Conservation (phyloP, 2,113 vertebrate species). For the Tretioscincus oriximinensis region DNA sequence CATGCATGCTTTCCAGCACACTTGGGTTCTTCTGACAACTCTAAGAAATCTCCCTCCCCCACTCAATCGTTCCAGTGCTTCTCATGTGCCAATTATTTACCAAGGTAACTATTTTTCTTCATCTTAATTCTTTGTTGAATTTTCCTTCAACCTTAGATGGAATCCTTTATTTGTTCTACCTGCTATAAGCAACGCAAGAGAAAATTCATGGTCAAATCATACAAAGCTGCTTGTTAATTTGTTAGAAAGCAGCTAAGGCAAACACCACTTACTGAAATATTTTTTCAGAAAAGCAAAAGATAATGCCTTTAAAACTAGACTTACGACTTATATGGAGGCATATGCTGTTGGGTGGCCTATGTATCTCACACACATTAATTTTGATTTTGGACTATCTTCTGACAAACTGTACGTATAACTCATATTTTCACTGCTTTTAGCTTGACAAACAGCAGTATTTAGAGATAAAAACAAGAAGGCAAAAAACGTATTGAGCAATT, state of each 20-base stretch:
- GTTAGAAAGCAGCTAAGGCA: conserved; percentile 4
- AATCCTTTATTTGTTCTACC: not conserved
- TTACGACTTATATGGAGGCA: too few relatives aligned
- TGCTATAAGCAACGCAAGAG: fast-evolving
- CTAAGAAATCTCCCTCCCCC: not conserved
- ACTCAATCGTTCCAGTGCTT: not conserved
- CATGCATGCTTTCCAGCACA: not conserved
- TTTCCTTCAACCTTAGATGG: fast-evolving
- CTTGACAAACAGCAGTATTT: not conserved
- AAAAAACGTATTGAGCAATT: not conserved
- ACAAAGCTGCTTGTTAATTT: not conserved
- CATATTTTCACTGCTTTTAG: not conserved
- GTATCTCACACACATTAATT: conserved; percentile 1
- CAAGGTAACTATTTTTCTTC: not conserved
- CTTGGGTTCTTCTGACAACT: not conserved
- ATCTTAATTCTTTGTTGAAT: not conserved
- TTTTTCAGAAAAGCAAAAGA: not conserved
- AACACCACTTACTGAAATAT: conserved; percentile 20
- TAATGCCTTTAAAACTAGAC: too few relatives aligned
- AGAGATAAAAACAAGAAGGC: too few relatives aligned
- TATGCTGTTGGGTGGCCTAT: fast-evolving
- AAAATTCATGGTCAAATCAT: not conserved
- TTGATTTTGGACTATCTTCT: not conserved
- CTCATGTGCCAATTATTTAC: not conserved
- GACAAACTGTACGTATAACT: fast-evolving